These are phyloP conservation scores for Anthopleura xanthogrammica DNA, from an alignment of 92 coral and sea anemone genomes.

Conservation along the genomic window DNA sequence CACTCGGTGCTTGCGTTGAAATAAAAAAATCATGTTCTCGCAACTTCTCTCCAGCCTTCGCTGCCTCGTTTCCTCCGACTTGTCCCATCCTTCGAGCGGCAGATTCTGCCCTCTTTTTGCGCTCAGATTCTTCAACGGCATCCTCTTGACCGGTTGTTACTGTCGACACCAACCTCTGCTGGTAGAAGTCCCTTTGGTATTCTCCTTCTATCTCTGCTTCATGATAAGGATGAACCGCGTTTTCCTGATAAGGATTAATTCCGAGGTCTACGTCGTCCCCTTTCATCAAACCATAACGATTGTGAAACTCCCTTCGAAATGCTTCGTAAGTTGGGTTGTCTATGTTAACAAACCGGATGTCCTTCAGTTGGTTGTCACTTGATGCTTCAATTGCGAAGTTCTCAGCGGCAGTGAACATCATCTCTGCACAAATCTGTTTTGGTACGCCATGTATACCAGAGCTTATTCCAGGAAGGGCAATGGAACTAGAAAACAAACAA, in stretches of 20 bases:
- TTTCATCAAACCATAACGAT: slow-evolving; percentile 13
- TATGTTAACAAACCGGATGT: slow-evolving; percentile 72
- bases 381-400: slow-evolving; percentile 27
- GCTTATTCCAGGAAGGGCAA: slow-evolving; percentile 71
- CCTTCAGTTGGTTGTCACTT: slow-evolving; percentile 39
- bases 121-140: neutral
- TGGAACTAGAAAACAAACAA: neutral
- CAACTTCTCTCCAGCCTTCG: neutral
- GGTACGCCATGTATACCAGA: slow-evolving; percentile 78
- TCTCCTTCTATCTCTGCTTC: neutral
- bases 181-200: neutral
- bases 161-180: neutral
- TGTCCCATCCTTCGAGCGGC: neutral
- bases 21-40: neutral
- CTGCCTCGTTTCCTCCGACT: neutral
- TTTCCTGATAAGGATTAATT: neutral
- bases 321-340: slow-evolving; percentile 48
- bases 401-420: slow-evolving; percentile 53
- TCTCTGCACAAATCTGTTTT: slow-evolving; percentile 42
- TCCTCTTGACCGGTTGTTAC: neutral
- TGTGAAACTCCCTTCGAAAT: slow-evolving; percentile 55
- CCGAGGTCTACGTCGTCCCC: neutral
- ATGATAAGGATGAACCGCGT: neutral
- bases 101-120: neutral
- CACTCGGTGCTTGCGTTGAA: neutral